These are phyloP conservation scores for Drosophila seclusa DNA, from an alignment of 2,888 invertebrate species.

Conservation along the genomic window DNA sequence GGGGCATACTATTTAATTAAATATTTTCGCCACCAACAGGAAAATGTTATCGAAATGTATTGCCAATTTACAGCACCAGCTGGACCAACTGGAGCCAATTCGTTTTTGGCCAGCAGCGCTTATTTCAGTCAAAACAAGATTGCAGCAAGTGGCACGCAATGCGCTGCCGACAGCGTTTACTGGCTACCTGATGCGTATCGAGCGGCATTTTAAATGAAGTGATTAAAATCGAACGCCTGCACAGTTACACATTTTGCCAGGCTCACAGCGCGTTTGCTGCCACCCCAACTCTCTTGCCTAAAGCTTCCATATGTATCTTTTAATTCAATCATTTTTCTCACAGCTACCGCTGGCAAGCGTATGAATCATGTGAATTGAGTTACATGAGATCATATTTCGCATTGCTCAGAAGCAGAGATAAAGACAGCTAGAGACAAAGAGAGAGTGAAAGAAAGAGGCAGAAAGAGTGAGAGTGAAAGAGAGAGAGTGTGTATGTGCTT, in stretches of 20 bases:
- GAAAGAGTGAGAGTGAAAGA: background rate
- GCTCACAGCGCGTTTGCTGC: slow-evolving; percentile 15
- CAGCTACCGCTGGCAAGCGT: slow-evolving; percentile 54
- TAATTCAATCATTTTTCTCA: slow-evolving; percentile 79
- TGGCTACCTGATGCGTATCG: slow-evolving; percentile 75
- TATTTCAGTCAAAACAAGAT: slow-evolving; percentile 74
- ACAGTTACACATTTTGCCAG: slow-evolving; percentile 70
- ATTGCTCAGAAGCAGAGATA: slow-evolving; percentile 28
- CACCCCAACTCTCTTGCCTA: slow-evolving; percentile 10
- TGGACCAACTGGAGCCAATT: slow-evolving; percentile 49
- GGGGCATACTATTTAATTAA: slow-evolving; percentile 73
- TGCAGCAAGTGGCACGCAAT: slow-evolving; percentile 79
- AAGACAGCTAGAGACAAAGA: background rate
- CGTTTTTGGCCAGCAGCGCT: slow-evolving; percentile 68
- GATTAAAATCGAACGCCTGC: slow-evolving; percentile 80
- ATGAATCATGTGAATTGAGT: slow-evolving; percentile 70
- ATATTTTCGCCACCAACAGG: slow-evolving; percentile 57
- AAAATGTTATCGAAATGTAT: slow-evolving; percentile 58
- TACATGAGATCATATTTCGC: slow-evolving; percentile 73
- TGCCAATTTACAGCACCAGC: slow-evolving; percentile 43
- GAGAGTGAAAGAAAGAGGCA: background rate
- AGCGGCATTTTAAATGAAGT: slow-evolving; percentile 82
- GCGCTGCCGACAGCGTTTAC: slow-evolving; percentile 24
- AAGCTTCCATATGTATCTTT: slow-evolving; percentile 48
- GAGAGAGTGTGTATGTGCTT: background rate